Base-by-base conservation (phyloP, 2,888 invertebrate genomes). In the Crepidodera aurea region DNA sequence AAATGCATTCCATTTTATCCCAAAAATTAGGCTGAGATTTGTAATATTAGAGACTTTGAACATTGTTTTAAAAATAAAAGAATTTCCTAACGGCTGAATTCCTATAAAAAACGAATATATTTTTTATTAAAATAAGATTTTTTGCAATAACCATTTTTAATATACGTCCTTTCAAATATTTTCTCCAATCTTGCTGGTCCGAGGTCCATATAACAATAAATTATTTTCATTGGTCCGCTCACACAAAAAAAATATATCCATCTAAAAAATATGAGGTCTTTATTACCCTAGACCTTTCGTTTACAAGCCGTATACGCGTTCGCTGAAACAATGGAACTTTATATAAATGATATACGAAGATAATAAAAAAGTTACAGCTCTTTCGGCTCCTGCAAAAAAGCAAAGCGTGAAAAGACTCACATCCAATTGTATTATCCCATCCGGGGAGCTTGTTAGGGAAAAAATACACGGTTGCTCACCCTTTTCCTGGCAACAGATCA, bases 311-410 rank as follows among this genome's bases (percentile, higher is more conserved):
- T 37, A 51, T 51, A 37, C 15, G 51, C 18, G 51, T 39, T 51
- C 7, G 1, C 37, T 15, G 51, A 51, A 39, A 50, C 57, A 57
- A 57, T 50, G 39, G 51, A 32, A 61, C 51, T 61, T 42, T 46
- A 56, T 56, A 61, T 56, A 51, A 48, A 61, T 61, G 56, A 61
- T 51, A 61, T 51, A 61, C 56, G 61, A 50, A 51, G 56, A 61
- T 56, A 50, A 61, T 61, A 61, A 61, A 61, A 61, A 61, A 37
- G 53, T 61, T 55, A 42, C 42, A 56, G 56, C 61, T 61, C 56
- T 51, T 61, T 51, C 56, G 25, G 32, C 22, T 51, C 34, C 44
- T 39, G 50, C 57, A 40, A 12, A 32, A 61, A 32, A 55, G 56
- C 55, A 44, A 50, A 56, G 44, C 60, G 60, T 50, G 54, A 55